phyloP scores from a whole-genome alignment of 2,113 vertebrate species.

The Trematocara unimaculatum region DNA sequence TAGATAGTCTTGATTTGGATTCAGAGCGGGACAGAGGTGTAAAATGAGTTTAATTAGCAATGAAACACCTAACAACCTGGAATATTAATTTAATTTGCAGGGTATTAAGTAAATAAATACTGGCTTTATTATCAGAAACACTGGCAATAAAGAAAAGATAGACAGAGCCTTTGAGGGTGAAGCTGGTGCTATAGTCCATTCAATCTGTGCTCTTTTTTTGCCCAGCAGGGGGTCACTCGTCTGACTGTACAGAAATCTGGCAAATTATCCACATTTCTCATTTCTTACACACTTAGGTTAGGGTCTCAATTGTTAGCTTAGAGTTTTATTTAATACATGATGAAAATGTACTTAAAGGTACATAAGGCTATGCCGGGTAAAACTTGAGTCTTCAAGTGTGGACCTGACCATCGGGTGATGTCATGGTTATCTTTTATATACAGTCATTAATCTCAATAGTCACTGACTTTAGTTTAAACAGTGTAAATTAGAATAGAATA shows the following conservation, averaged over 20 bases:
- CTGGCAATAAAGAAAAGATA: not conserved
- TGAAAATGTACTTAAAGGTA: not conserved
- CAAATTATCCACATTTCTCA: not conserved
- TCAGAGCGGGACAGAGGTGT: conserved; percentile 1
- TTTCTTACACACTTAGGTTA: not conserved
- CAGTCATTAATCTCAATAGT: not conserved
- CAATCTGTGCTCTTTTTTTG: not conserved
- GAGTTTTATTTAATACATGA: not conserved
- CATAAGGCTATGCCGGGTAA: not conserved
- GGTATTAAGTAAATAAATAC: not conserved
- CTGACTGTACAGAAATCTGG: not conserved
- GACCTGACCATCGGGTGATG: not conserved
- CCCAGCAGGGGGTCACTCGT: not conserved
- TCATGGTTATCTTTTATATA: not conserved
- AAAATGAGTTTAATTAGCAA: not conserved
- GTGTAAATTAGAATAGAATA: not conserved
- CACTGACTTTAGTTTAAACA: not conserved
- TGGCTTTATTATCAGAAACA: not conserved
- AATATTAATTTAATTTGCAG: not conserved
- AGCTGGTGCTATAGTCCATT: not conserved
- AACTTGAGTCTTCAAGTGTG: not conserved
- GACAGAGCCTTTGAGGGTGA: not conserved
- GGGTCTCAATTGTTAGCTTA: not conserved
- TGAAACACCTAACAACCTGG: not conserved
- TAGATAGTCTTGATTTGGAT: conserved; percentile 26